Conservation (phyloP, 2,113 vertebrate species). For the Neomonachus schauinslandi region DNA sequence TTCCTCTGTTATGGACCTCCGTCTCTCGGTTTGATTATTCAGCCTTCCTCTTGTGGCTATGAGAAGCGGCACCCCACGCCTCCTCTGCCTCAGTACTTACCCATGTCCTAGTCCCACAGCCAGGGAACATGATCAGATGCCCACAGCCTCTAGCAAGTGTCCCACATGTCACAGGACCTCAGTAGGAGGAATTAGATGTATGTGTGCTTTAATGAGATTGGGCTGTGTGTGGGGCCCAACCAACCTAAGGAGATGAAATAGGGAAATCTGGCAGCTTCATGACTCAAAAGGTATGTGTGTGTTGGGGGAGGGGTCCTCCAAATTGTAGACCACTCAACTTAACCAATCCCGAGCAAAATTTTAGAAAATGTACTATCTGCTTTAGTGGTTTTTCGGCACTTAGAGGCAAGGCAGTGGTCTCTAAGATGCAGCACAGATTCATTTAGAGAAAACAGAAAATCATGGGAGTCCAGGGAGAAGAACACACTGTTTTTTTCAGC, state of each 20-base stretch:
- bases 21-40: background rate
- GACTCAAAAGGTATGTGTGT: background rate
- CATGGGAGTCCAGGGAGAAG: background rate
- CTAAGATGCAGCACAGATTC: background rate
- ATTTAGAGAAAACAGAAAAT: background rate
- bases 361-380: background rate
- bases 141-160: background rate
- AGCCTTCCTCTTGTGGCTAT: background rate
- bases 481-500: background rate
- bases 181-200: background rate
- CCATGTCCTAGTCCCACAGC: background rate
- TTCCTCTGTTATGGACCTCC: background rate
- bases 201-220: background rate
- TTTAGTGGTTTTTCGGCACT: background rate
- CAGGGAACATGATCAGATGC: background rate
- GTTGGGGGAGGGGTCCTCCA: background rate
- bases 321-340: background rate
- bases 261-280: background rate
- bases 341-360: background rate
- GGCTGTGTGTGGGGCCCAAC: background rate
- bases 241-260: background rate
- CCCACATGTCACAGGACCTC: background rate
- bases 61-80: background rate
- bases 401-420: background rate
- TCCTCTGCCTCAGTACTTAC: background rate